Evolutionary conservation across 2,113 vertebrate genomes (phyloP), one percentile per base, ranked within the genome.

Genomic region (Vicugna pacos): DNA sequence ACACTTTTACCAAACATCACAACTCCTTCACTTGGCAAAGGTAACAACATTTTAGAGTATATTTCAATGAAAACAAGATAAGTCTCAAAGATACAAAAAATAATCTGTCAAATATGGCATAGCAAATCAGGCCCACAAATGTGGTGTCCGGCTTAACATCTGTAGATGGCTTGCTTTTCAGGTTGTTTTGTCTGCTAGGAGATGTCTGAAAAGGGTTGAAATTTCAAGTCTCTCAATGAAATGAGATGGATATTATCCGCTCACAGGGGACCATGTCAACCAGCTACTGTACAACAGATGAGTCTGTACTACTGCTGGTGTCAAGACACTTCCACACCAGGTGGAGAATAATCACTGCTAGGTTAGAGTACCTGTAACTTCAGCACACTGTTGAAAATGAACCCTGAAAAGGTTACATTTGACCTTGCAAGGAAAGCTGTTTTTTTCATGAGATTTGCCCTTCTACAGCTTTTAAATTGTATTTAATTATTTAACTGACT

Each of bases 11-110:
- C 81, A 88, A 90, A 77, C 86, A 94, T 90, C 67, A 97, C 91
- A 76, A 86, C 73, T 79, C 91, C 65, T 58, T 95, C 48, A 88
- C 70, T 86, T 81, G 32, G 80, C 89, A 94, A 95, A 93, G 20
- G 94, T 75, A 84, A 96, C 28, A 84, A 75, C 46, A 95, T 96
- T 97, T 92, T 92, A 89, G 65, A 60, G 95, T 80, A 95, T 93
- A 48, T 91, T 98, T 98, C 97, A 38, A 86, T 85, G 89, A 92
- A 94, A 97, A 77, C 42, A 97, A 97, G 87, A 46, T 89, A 70
- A 79, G 24, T 83, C 13, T 91, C 67, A 91, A 89, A 48, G 30
- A 77, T 17, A 89, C 93, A 97, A 97, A 94, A 77, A 91, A 52
- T 60, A 80, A 94, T 96, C 94, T 94, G 65, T 97, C 88, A 96